Evolutionary conservation across 2,797 vertebrate species (phyloP), one percentile per base, ranked within the genome.

Genomic region (Mareca penelope): DNA sequence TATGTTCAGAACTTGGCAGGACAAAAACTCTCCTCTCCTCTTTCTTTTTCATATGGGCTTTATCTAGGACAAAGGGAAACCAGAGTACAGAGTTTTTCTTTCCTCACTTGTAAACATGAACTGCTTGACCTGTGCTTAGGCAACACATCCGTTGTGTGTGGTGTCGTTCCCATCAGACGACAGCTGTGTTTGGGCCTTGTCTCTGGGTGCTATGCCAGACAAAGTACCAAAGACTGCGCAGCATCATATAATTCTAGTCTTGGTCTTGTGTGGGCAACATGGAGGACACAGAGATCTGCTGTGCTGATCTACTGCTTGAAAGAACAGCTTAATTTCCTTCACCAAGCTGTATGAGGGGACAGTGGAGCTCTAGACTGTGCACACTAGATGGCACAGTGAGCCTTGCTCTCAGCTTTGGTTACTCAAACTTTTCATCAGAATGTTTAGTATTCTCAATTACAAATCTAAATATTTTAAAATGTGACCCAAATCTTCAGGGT

Each of bases 371-470:
- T n/a, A 21, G 80, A 8, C 46, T 23, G 29, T 40, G 56, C 42
- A 55, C 92, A 33, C 94, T 84, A 96, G 95, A 88, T 89, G 91
- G 95, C 95, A 93, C 82, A 85, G 89, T 3, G 40, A 94, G 68
- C 77, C 70, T 64, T 76, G 59, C 69, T 94, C 77, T 61, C 67
- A 59, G 90, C 77, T 59, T 12, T 50, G 21, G 4, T 69, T 29
- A 0, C 0, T 5, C 28, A 37, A 10, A 42, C 65, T 73, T 53
- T 8, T n/a, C 13, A 6, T 3, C 42, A 80, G 42, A 69, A 35
- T 8, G 0, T 60, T 78, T 1, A 28, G 12, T 33, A 14, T 76
- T 79, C 75, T 88, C 52, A 39, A 14, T 76, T 56, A 64, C 40
- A 48, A 31, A 12, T n/a, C 77, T 44, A 80, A 93, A 77, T 24